Evolutionary conservation across 2,888 invertebrate genomes (phyloP), one percentile per base, ranked within the genome.

Genomic region (Sarcophaga caerulescens): DNA sequence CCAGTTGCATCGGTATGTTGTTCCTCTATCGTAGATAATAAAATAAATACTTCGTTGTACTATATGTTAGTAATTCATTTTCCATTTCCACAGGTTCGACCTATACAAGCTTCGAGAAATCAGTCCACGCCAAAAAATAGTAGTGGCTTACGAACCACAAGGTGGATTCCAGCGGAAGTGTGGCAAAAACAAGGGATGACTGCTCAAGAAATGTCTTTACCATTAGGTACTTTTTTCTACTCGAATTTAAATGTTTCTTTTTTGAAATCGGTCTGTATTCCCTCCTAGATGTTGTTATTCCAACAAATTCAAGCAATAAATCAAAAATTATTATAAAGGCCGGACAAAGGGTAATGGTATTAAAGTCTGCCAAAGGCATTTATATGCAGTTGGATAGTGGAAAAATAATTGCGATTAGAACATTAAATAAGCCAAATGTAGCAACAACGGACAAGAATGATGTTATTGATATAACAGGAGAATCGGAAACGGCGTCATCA

Each of bases 321-420:
- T 96, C 97, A 10, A 97, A 97, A 89, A 98, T 98, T 85, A 97
- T 97, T 19, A 94, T 99, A 74, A 98, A 98, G 91, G 98, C 98
- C 0, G 99, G 99, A 0, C 98, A 99, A 92, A 96, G 98, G 89
- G 98, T 99, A 0, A 96, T 98, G 95, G 98, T 99, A 5, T 94
- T 99, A 60, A 98, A 98, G 92, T 98, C 98, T 10, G 97, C 98
- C 0, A 98, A 98, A 93, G 99, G 99, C 69, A 98, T 99, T 88
- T 99, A 99, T 93, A 97, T 99, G 96, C 97, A 98, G 90, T 94
- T 98, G 66, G 97, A 98, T 91, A 98, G 97, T 89, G 98, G 98
- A 45, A 98, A 98, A 93, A 98, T 99, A 85, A 98, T 99, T 88
- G 98, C 98, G 35, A 98, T 99, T 89, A 95, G 93, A 76, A 93